Conservation (phyloP, 2,888 invertebrate genomes). For the Candidula unifasciata region DNA sequence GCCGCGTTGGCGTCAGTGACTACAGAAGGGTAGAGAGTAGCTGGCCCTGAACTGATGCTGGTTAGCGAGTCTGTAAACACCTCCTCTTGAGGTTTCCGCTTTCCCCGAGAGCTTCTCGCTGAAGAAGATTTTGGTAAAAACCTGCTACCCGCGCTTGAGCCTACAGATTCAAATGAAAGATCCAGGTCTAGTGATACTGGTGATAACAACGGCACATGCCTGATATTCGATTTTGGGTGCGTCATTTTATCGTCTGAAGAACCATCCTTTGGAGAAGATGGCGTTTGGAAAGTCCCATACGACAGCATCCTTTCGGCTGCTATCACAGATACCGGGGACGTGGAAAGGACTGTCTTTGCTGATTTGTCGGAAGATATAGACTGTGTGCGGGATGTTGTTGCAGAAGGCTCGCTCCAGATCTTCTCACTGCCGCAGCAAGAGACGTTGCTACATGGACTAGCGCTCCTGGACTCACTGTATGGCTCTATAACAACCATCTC, state of each 20-base stretch:
- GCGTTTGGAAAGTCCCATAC: conserved; percentile 25
- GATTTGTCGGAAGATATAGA: conserved; percentile 44
- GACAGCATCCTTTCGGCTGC: conserved; percentile 19
- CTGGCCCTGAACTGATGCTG: conserved; percentile 41
- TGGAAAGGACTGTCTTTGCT: background rate
- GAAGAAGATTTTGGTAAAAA: conserved; percentile 18
- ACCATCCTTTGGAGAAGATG: background rate
- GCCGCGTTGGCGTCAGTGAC: conserved; percentile 48
- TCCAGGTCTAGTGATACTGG: background rate
- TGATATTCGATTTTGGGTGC: background rate
- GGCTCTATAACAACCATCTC: conserved; percentile 43
- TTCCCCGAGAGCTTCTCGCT: background rate
- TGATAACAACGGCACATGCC: background rate
- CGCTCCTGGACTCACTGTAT: conserved; percentile 28
- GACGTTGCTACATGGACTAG: conserved; percentile 37
- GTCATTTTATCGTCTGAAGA: background rate
- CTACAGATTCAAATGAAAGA: background rate
- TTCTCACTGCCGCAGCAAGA: conserved; percentile 46
- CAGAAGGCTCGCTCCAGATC: conserved; percentile 27
- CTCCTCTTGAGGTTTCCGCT: background rate
- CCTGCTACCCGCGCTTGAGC: background rate
- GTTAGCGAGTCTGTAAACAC: background rate
- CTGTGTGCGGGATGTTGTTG: background rate
- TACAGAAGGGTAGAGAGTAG: conserved; percentile 41
- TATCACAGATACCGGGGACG: conserved; percentile 14